Evolutionary conservation across 2,888 invertebrate genomes (phyloP).

Genomic region (Agonopterix subpropinquella): DNA sequence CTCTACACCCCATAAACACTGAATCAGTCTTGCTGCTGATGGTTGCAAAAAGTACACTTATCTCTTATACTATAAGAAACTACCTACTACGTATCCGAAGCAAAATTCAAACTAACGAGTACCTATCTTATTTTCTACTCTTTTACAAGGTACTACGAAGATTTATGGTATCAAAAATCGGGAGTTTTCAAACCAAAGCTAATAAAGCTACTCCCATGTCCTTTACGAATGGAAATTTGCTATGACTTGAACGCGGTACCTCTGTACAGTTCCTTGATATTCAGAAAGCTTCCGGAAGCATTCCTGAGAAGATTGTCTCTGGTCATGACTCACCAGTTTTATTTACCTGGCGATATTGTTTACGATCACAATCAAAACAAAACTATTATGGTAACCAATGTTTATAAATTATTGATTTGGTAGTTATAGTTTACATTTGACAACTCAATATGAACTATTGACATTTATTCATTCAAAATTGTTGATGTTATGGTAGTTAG

Average conservation of each 20-base stretch:
- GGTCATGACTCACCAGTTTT: constrained; percentile 70
- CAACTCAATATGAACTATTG: no score
- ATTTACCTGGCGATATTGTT: constrained; percentile 68
- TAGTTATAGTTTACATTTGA: constrained; percentile 8
- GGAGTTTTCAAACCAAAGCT: constrained; percentile 64
- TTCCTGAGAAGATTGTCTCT: constrained; percentile 68
- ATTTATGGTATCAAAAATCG: constrained; percentile 70
- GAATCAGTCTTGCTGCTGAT: no score
- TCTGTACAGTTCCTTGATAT: constrained; percentile 66
- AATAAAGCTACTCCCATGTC: constrained; percentile 55
- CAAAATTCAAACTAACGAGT: no score
- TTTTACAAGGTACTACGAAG: constrained; percentile 60
- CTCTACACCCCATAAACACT: no score
- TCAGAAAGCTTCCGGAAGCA: constrained; percentile 68
- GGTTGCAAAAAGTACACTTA: no score
- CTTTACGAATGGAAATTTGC: constrained; percentile 69
- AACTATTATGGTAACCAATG: constrained; percentile 62
- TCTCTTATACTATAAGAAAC: no score
- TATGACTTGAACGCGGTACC: constrained; percentile 70
- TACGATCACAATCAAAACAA: constrained; percentile 68
- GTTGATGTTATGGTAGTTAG: no score
- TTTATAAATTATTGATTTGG: constrained; percentile 4
- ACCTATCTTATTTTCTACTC: no score
- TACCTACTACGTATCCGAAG: no score
- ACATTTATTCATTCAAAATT: no score